phyloP scores from a whole-genome alignment of 2,888 invertebrate species.

The Ceriagrion tenellum region DNA sequence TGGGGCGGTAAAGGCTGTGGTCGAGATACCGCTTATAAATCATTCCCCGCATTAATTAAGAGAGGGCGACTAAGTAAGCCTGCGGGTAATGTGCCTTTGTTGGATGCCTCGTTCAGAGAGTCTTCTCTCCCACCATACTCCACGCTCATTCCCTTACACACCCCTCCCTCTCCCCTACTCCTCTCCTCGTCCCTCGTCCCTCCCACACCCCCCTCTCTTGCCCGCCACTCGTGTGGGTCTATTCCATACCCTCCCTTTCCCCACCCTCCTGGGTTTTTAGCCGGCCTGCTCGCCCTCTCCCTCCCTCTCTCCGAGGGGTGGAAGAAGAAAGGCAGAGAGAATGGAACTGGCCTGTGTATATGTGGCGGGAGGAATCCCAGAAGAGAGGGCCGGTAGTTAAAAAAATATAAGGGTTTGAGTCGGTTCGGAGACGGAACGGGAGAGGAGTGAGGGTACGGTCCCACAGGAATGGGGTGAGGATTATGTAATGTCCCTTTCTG shows the following conservation, averaged over 20 bases:
- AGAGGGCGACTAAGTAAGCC: constrained; percentile 62
- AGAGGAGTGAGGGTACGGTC: not conserved
- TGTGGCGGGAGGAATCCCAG: not conserved
- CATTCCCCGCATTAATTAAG: constrained; percentile 67
- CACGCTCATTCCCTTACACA: not conserved
- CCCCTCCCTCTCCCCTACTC: not conserved
- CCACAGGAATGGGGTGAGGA: constrained; percentile 55
- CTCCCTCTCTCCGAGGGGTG: not conserved
- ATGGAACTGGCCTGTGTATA: not conserved
- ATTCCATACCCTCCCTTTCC: not conserved
- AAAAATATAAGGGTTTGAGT: not conserved
- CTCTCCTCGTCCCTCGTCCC: not conserved
- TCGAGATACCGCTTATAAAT: constrained; percentile 63
- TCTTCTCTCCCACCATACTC: not conserved
- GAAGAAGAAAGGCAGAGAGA: not conserved
- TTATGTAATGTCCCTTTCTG: constrained; percentile 52
- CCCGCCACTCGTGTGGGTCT: constrained; percentile 17
- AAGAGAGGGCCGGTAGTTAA: not conserved
- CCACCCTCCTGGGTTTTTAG: not conserved
- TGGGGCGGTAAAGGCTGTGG: not conserved
- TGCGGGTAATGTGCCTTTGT: constrained; percentile 66
- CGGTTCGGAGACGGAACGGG: not conserved
- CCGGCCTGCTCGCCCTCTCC: no score
- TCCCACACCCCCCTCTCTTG: not conserved
- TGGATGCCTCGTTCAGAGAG: constrained; percentile 61